These are phyloP conservation scores for Andrena camellia DNA, from an alignment of 2,888 invertebrate genomes.

Conservation along the genomic window DNA sequence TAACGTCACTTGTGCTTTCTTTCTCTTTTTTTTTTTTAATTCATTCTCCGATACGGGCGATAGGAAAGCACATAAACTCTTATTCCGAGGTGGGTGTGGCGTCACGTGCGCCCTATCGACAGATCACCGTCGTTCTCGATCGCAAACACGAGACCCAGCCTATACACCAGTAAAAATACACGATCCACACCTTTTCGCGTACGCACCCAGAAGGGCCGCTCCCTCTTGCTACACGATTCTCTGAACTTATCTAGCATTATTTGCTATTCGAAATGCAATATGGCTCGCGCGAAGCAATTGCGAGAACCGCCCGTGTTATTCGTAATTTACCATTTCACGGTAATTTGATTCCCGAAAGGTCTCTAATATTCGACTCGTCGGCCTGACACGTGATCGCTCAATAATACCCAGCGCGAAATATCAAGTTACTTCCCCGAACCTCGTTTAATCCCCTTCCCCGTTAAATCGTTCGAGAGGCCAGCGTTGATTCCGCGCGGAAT, in stretches of 20 bases:
- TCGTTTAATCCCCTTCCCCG: too few species aligned
- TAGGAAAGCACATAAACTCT: conserved; percentile 34
- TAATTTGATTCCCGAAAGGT: background rate
- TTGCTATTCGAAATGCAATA: conserved; percentile 2
- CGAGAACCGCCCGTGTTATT: background rate
- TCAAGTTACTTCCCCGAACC: too few species aligned
- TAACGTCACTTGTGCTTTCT: background rate
- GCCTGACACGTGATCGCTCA: too few species aligned
- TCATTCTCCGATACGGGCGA: background rate
- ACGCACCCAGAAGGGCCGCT: conserved; percentile 50
- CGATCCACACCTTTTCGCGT: conserved; percentile 33
- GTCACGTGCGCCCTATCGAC: conserved; percentile 57
- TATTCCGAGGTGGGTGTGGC: conserved; percentile 61
- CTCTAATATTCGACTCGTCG: too few species aligned
- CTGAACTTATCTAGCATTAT: conserved; percentile 15
- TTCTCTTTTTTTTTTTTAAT: background rate
- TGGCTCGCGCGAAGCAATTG: conserved; percentile 11
- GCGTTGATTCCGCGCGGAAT: background rate
- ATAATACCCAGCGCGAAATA: too few species aligned
- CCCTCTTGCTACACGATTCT: conserved; percentile 42
- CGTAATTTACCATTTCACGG: background rate
- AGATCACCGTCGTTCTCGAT: conserved; percentile 58
- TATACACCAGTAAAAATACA: conserved; percentile 29
- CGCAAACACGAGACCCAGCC: conserved; percentile 56
- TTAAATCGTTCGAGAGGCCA: too few species aligned